Percentiles rank a stretch among this genome's conserved stretches.
These are phyloP conservation scores for Dipodomys stephensi DNA, from an alignment of 2,113 vertebrate genomes.

Conservation along the genomic window DNA sequence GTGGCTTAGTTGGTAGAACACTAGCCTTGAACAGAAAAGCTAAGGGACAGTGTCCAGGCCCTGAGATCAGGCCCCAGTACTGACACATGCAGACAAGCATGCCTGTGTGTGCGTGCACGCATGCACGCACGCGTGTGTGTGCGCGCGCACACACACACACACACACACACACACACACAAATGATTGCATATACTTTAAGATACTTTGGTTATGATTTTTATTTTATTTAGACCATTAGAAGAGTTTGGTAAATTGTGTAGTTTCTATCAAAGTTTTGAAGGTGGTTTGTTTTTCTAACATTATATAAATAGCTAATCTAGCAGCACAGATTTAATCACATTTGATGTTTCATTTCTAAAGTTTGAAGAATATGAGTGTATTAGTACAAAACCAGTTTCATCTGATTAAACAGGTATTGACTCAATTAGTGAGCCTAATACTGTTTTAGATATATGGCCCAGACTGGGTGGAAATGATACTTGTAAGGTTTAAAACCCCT, in stretches of 20 bases:
- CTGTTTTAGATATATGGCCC: constrained; percentile 38
- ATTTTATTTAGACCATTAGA: constrained; percentile 22
- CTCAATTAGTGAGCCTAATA: constrained; percentile 47
- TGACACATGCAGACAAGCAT: no score
- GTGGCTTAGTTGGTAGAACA: no score
- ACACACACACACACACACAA: not conserved
- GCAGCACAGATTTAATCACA: constrained; percentile 63
- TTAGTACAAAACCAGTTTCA: constrained; percentile 45
- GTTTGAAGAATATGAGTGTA: constrained; percentile 49
- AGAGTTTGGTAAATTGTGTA: constrained; percentile 57
- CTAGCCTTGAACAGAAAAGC: no score
- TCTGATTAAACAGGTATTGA: constrained; percentile 63
- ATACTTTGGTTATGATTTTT: constrained; percentile 59
- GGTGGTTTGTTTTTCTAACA: constrained; percentile 60
- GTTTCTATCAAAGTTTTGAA: constrained; percentile 56
- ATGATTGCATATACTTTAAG: constrained; percentile 19
- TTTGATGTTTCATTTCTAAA: constrained; percentile 68
- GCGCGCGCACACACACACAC: no score
- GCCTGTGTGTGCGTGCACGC: no score
- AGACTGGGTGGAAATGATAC: constrained; percentile 32
- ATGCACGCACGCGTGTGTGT: no score
- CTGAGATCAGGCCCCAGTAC: no score
- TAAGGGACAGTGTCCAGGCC: no score
- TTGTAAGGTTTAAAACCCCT: constrained; percentile 25
- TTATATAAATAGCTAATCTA: constrained; percentile 63